Evolutionary conservation across 2,888 invertebrate species (phyloP), one percentile per base, ranked within the genome.

Genomic region (Phaonia tiefii): DNA sequence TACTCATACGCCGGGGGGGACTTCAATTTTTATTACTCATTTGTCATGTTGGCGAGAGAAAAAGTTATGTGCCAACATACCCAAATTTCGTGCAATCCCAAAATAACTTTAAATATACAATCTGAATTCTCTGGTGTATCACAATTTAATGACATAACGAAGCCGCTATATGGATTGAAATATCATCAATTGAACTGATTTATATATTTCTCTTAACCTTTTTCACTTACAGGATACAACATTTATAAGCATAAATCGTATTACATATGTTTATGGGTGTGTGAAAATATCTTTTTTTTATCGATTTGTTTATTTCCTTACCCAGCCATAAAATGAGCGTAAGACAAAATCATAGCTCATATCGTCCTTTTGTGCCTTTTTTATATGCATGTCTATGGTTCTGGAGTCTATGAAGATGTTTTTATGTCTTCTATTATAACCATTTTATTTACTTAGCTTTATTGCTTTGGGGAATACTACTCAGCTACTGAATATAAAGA

Each of bases 371-470:
- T 60, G 15, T 17, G 60, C 37, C 60, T 39, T 3, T n/a, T n/a
- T n/a, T n/a, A n/a, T n/a, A n/a, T 22, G 20, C 15, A 17, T n/a
- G n/a, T n/a, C n/a, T n/a, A n/a, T n/a, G n/a, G 39, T 26, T 39
- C 17, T 1, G 8, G 37, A 39, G 60, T 60, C 60, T 60, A 60
- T 60, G 10, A 60, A 20, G 39, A 17, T n/a, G 17, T 37, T 60
- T 60, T 60, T 60, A 60, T 17, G 60, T 37, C 58, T 58, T 58
- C 31, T 31, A 60, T 60, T 37, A 67, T 58, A 49, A 67, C 17
- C 54, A 67, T 58, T 58, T 42, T 37, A 67, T 49, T 67, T 67
- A 58, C 37, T 15, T 44, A 66, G 51, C 51, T 42, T 75, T 69
- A 37, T 63, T 42, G 51, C 51, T 75, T 54, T 54, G 17, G 39